phyloP scores from a whole-genome alignment of 2,888 invertebrate species.

The Lithosia quadra region DNA sequence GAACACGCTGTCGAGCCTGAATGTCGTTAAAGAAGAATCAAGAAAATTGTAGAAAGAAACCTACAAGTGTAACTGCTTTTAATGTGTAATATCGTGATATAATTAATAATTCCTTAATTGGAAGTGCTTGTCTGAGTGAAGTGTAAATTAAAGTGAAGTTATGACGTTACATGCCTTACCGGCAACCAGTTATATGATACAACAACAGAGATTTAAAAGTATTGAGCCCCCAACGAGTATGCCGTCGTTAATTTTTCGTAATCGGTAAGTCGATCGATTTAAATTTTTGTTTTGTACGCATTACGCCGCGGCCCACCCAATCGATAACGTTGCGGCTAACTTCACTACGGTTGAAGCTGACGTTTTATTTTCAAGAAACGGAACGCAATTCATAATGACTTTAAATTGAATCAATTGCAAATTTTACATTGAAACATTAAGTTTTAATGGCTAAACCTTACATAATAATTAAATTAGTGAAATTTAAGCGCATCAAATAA shows the following conservation, averaged over 20 bases:
- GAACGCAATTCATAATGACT: conserved; percentile 27
- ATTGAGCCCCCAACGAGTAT: conserved; percentile 81
- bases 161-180: conserved; percentile 86
- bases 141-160: conserved; percentile 79
- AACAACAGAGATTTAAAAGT: conserved; percentile 80
- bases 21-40: conserved; percentile 72
- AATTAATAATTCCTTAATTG: conserved; percentile 68
- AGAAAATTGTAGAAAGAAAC: conserved; percentile 58
- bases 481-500: background rate
- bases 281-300: conserved; percentile 56
- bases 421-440: background rate
- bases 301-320: conserved; percentile 56
- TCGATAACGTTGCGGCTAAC: conserved; percentile 58
- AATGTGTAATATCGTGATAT: conserved; percentile 68
- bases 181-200: conserved; percentile 82
- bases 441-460: background rate
- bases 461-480: background rate
- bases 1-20: conserved; percentile 70
- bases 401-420: background rate
- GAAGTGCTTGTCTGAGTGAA: conserved; percentile 62
- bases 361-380: conserved; percentile 40
- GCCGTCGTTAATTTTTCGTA: conserved; percentile 89
- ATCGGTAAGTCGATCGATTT: conserved; percentile 85
- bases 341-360: conserved; percentile 49
- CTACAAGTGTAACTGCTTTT: conserved; percentile 58